Evolutionary conservation across 2,888 invertebrate genomes (phyloP).

Genomic region (Drosophila robusta): DNA sequence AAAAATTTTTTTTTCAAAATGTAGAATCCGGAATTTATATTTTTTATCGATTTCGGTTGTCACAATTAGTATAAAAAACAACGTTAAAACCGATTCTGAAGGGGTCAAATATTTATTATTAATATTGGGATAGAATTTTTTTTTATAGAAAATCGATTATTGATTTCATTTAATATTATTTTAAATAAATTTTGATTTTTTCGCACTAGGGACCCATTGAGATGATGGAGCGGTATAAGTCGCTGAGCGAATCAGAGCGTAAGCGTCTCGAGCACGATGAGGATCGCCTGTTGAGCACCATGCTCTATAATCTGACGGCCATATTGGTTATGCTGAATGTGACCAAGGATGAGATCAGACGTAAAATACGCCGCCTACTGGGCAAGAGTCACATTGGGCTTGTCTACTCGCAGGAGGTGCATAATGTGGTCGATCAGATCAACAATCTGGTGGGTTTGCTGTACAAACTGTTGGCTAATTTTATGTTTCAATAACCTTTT

Average conservation of each 20-base stretch:
- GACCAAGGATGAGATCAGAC: constrained; percentile 92
- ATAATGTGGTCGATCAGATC: constrained; percentile 97
- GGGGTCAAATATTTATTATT: too few species aligned
- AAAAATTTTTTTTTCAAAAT: too few species aligned
- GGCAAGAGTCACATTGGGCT: constrained; percentile 99
- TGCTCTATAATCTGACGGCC: constrained; percentile 98
- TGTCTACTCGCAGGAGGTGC: constrained; percentile 98
- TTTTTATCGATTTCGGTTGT: too few species aligned
- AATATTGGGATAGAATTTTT: too few species aligned
- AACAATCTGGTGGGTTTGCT: constrained; percentile 92
- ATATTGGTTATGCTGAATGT: constrained; percentile 97
- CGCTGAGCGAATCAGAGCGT: constrained; percentile 95
- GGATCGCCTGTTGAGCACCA: constrained; percentile 96
- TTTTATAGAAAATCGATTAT: too few species aligned
- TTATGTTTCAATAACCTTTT: too few species aligned
- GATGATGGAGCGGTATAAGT: constrained; percentile 99
- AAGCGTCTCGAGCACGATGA: constrained; percentile 99
- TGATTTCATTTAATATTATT: too few species aligned
- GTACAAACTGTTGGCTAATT: too few species aligned
- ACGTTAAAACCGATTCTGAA: too few species aligned
- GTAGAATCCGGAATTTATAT: too few species aligned
- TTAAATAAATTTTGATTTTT: too few species aligned
- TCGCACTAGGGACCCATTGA: constrained; percentile 92
- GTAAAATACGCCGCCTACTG: constrained; percentile 94
- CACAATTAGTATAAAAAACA: too few species aligned